Evolutionary conservation across 2,888 invertebrate species (phyloP).

Genomic region (Lithosia quadra): DNA sequence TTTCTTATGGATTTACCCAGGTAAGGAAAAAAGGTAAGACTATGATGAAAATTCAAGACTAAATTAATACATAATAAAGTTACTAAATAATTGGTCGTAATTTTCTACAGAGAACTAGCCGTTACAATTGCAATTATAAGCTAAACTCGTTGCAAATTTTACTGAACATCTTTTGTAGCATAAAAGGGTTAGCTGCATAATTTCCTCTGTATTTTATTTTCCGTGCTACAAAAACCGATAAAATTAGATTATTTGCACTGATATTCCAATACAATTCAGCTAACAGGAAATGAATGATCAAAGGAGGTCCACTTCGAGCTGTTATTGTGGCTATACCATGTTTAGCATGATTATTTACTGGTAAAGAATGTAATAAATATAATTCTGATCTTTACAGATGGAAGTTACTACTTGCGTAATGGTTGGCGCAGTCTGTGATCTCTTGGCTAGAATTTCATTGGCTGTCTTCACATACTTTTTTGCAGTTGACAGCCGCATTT

Average conservation of each 20-base stretch:
- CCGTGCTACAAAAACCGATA: not conserved
- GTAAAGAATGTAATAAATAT: not conserved
- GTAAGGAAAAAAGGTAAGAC: conserved; percentile 46
- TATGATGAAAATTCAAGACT: not conserved
- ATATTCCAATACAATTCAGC: not conserved
- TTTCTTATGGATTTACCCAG: conserved; percentile 85
- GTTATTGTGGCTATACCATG: too few relatives aligned
- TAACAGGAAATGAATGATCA: not conserved
- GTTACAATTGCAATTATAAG: not conserved
- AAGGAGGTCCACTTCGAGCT: not conserved
- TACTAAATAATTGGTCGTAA: not conserved
- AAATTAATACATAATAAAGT: not conserved
- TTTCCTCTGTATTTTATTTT: not conserved
- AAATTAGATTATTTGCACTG: not conserved
- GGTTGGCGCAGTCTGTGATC: conserved; percentile 90
- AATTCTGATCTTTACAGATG: conserved; percentile 65
- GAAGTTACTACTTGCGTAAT: conserved; percentile 90
- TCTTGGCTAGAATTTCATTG: conserved; percentile 88
- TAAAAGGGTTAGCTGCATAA: not conserved
- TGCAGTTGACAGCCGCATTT: conserved; percentile 87
- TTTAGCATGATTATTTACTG: not conserved
- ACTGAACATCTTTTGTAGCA: not conserved
- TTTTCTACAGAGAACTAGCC: not conserved
- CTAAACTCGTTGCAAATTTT: not conserved
- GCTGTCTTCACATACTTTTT: conserved; percentile 88